Base-by-base conservation (phyloP, 1,140 invertebrate species). In the Calephelis nemesis region DNA sequence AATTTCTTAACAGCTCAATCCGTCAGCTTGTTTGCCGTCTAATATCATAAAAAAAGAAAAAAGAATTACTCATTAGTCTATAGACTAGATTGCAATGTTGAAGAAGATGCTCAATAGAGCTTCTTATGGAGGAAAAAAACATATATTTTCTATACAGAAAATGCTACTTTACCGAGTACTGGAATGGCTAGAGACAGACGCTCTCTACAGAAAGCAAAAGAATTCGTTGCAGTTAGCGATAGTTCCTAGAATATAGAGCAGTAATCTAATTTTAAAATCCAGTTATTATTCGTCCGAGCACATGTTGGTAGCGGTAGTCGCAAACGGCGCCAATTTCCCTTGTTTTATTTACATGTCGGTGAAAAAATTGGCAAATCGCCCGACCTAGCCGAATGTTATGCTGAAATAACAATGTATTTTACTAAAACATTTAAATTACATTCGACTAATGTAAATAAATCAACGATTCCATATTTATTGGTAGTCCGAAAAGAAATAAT, bases 311-410 rank as follows among this genome's bases (percentile, higher is more conserved):
- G 63, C 71, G 42, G 42, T 73, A 65, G 67, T 65, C 50, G 74
- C 68, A 52, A 69, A 74, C 74, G 81, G 77, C 79, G 77, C 80
- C 83, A 79, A 81, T 76, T 75, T 72, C 74, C 71, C 76, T 74
- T 76, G 79, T 84, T 85, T 84, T 85, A 85, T 87, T 87, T 82
- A 87, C 81, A 84, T 75, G 75, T 48, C 75, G 62, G 62, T 60
- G 70, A 84, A 88, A 88, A 86, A 83, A 84, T 85, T 90, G 82
- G 84, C 82, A 82, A 64, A 15, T 48, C 47, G 76, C 84, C 87
- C 79, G 77, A 74, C 73, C 54, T 63, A 74, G 81, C 74, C 70
- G 71, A 70, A 69, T 63, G 65, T 63, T 48, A 13, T 54, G 69
- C 60, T 65, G 58, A 70, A 70, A 58, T 58, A 30, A 58, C 12